phyloP scores from a whole-genome alignment of 2,888 invertebrate genomes.

The Rosalia funebris region DNA sequence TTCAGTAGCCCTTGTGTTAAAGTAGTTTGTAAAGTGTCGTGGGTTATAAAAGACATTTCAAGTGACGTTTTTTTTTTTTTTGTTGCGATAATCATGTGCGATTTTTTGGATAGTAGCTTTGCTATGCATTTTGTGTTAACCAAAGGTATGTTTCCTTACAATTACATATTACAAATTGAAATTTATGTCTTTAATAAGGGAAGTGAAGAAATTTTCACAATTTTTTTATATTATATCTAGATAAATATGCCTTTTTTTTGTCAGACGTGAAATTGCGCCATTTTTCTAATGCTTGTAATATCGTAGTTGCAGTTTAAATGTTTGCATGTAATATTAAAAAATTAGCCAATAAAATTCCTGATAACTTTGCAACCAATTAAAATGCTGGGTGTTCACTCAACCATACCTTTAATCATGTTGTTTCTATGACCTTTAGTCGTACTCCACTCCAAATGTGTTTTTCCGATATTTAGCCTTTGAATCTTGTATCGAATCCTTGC shows the following conservation, averaged over 20 bases:
- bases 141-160: conserved; percentile 11
- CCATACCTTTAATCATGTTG: not conserved
- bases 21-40: not conserved
- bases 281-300: not conserved
- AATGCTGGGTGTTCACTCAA: not conserved
- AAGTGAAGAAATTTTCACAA: not conserved
- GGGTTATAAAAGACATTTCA: not conserved
- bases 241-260: not conserved
- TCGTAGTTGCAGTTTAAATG: too few relatives aligned
- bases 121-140: conserved; percentile 15
- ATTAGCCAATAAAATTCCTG: not conserved
- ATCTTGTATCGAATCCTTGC: not conserved
- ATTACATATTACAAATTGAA: not conserved
- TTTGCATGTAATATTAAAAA: too few relatives aligned
- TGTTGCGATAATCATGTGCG: conserved; percentile 28
- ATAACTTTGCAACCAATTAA: not conserved
- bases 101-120: conserved; percentile 11
- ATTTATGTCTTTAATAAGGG: not conserved
- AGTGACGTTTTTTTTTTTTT: not conserved
- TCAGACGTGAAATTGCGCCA: not conserved
- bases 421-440: not conserved
- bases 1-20: not conserved
- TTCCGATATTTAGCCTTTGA: not conserved
- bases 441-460: not conserved
- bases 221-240: not conserved